Base-by-base conservation (phyloP, 2,797 vertebrate genomes). In the Rhynchonycteris naso region DNA sequence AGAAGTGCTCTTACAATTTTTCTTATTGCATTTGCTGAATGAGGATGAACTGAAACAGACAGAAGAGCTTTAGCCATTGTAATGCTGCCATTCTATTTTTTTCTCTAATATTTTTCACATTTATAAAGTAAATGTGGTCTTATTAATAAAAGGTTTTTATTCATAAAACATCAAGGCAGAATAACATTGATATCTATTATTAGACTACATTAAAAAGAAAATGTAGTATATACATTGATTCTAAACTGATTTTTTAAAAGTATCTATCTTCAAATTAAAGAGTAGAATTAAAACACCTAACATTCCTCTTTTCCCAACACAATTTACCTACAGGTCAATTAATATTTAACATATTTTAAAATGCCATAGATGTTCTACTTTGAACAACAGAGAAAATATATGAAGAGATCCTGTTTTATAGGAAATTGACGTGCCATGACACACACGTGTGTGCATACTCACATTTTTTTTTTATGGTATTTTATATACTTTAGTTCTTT, bases 41-140 rank as follows among this genome's bases (percentile, higher is more conserved):
- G 80, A 90, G n/a, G 63, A 94, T 28, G 52, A 80, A 13, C 59
- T 89, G 71, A 90, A 91, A 94, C 83, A 50, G 22, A 89, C 54
- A 75, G 33, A 16, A 87, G 21, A 93, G 18, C 16, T 84, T 33
- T 75, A 87, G 47, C 54, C 74, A 75, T 69, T 85, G 16, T n/a
- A 79, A 61, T 33, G 4, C 69, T 84, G 2, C 26, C 52, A 52
- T 96, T 89, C 38, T 65, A 21, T 13, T 11, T 21, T n/a, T 30
- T 43, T 0, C 30, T 82, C 33, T 72, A 54, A 33, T 66, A 90
- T 66, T 88, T 88, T 58, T 35, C 58, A 71, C 24, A 14, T 79
- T 91, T 74, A 72, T 74, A 22, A 26, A 88, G 81, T 90, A 61
- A 52, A 88, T 68, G 14, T 59, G 22, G 3, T 50, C 71, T 89